Evolutionary conservation across 2,113 vertebrate genomes (phyloP).

Genomic region (Cyphomyrus discorhynchus): DNA sequence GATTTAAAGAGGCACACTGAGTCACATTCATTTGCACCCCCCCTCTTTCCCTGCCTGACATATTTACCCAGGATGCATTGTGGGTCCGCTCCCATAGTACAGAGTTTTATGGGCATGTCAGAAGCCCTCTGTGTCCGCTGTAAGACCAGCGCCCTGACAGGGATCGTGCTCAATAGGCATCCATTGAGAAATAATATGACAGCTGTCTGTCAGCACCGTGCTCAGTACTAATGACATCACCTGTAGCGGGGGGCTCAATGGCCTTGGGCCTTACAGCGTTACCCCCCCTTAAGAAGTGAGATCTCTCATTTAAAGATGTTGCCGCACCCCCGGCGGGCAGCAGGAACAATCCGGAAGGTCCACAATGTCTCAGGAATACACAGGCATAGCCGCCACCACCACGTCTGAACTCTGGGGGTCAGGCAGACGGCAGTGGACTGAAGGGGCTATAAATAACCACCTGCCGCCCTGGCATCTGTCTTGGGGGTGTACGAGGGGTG

Average conservation of each 20-base stretch:
- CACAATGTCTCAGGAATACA: background rate
- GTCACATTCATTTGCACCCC: background rate
- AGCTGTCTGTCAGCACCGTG: background rate
- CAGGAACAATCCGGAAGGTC: background rate
- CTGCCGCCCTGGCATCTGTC: background rate
- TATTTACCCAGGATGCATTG: background rate
- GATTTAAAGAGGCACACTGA: background rate
- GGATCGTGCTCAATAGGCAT: background rate
- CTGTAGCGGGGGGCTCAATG: background rate
- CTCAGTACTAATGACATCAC: constrained; percentile 4
- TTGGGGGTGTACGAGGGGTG: background rate
- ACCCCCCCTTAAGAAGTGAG: background rate
- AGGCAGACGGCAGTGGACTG: background rate
- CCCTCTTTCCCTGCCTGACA: background rate
- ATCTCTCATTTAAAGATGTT: background rate
- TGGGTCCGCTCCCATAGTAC: background rate
- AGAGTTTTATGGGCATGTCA: background rate
- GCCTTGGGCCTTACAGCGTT: background rate
- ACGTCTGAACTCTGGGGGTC: background rate
- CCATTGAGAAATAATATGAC: background rate
- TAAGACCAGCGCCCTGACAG: background rate
- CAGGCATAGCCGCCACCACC: background rate
- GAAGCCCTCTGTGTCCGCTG: background rate
- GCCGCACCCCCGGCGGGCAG: background rate
- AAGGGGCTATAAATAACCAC: background rate